Percentiles rank a stretch among this genome's conserved stretches.
phyloP scores from a whole-genome alignment of 2,888 invertebrate genomes.

The Cephus spinipes region DNA sequence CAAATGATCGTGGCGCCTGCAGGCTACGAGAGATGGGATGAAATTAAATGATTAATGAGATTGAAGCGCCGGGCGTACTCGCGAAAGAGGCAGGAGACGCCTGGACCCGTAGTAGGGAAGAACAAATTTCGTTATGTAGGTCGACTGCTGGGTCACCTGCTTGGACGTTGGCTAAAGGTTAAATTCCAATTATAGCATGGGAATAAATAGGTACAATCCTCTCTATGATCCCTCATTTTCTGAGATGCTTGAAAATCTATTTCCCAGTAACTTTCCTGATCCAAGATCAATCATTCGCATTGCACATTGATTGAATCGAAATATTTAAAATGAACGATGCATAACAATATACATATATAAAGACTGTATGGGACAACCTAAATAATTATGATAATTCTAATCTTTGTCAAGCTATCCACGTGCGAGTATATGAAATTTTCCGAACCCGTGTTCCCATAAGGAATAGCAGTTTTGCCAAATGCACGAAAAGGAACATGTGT shows the following conservation, averaged over 20 bases:
- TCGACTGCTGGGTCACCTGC: conserved; percentile 42
- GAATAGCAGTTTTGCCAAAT: background rate
- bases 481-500: background rate
- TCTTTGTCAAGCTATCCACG: background rate
- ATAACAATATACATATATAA: background rate
- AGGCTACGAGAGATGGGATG: background rate
- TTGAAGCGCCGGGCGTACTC: conserved; percentile 16
- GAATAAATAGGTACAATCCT: conserved; percentile 39
- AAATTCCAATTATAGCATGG: conserved; percentile 55
- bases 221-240: conserved; percentile 13
- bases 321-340: background rate
- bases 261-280: background rate
- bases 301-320: background rate
- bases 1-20: background rate
- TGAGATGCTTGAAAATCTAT: background rate
- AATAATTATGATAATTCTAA: background rate
- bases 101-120: conserved; percentile 21
- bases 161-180: conserved; percentile 50
- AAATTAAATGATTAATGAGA: conserved; percentile 32
- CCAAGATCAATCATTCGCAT: background rate
- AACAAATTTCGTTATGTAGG: conserved; percentile 43
- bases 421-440: background rate
- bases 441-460: background rate
- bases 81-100: conserved; percentile 20
- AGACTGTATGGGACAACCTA: background rate